Base-by-base conservation (phyloP, 2,888 invertebrate genomes). In the Tinea semifulvella region DNA sequence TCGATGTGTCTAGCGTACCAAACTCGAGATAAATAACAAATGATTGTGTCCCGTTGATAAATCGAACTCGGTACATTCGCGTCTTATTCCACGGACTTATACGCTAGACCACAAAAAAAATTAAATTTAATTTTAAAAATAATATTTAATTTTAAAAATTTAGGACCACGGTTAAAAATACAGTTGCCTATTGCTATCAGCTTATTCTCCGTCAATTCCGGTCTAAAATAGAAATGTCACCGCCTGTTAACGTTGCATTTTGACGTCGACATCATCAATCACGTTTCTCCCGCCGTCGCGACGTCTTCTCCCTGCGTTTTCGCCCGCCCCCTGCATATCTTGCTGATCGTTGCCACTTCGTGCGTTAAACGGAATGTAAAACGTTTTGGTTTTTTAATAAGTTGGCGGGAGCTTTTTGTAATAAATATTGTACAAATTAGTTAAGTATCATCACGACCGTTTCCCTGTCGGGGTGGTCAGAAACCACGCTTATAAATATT, bases 241-340 rank as follows among this genome's bases (percentile, higher is more conserved):
- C 38, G 38, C 17, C 19, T 38, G 18, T 38, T 6, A n/a, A 3
- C 52, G 47, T 51, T 51, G 56, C 54, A 54, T 50, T 48, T 50
- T 50, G 31, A 31, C 31, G 7, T n/a, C 31, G 31, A 14, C n/a
- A 50, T 55, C 61, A 63, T 63, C 57, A 60, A 63, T 62, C 63
- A 61, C 49, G 13, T 39, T 46, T 50, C 47, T 44, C 42, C 46
- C 20, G 35, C 22, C 44, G 22, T 46, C 7, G 10, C 13, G 13
- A 27, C 40, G 22, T 13, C 22, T 8, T 8, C 8, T 8, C 22
- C 8, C 22, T 31, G n/a, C n/a, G n/a, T n/a, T n/a, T n/a, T n/a
- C n/a, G n/a, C n/a, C n/a, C n/a, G 13, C 31, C 13, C 13, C 14
- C 2, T 7, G 31, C 11, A 16, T 17, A 17, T 38, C 38, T 38